Evolutionary conservation across 2,888 invertebrate genomes (phyloP).

Genomic region (Nowickia ferox): DNA sequence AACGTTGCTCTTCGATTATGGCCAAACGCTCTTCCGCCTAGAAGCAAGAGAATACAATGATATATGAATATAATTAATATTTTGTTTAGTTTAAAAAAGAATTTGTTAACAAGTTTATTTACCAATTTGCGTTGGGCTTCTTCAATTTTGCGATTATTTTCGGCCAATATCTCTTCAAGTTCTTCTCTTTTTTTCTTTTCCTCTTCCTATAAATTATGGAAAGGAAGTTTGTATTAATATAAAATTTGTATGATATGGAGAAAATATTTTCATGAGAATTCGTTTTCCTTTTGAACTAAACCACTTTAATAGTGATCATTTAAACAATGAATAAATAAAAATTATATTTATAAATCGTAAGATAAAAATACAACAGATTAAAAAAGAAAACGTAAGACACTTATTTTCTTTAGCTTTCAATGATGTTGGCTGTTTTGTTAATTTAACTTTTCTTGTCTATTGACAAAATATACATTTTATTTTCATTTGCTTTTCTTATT

Average conservation of each 20-base stretch:
- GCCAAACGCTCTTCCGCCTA: conserved; percentile 98
- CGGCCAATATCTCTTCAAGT: conserved; percentile 97
- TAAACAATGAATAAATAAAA: conserved; percentile 41
- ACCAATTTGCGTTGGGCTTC: conserved; percentile 98
- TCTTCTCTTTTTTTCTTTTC: conserved; percentile 97
- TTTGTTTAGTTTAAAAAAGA: background rate
- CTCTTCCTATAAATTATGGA: conserved; percentile 93
- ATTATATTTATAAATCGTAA: conserved; percentile 31
- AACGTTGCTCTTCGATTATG: conserved; percentile 97
- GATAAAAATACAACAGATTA: conserved; percentile 42
- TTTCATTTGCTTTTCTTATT: conserved; percentile 18
- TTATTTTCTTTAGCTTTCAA: conserved; percentile 34
- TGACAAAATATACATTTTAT: conserved; percentile 32
- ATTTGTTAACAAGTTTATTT: conserved; percentile 78
- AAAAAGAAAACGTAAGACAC: conserved; percentile 41
- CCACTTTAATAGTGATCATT: conserved; percentile 59
- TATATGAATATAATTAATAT: background rate
- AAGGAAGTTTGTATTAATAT: conserved; percentile 72
- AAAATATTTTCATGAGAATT: conserved; percentile 28
- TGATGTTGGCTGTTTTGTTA: conserved; percentile 22
- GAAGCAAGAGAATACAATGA: conserved; percentile 74
- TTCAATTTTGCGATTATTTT: conserved; percentile 98
- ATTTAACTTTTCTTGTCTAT: conserved; percentile 36
- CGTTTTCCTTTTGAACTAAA: conserved; percentile 43
- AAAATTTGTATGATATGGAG: background rate